Evolutionary conservation across 2,113 vertebrate species (phyloP).

Genomic region (Chaetorhynchus papuensis): DNA sequence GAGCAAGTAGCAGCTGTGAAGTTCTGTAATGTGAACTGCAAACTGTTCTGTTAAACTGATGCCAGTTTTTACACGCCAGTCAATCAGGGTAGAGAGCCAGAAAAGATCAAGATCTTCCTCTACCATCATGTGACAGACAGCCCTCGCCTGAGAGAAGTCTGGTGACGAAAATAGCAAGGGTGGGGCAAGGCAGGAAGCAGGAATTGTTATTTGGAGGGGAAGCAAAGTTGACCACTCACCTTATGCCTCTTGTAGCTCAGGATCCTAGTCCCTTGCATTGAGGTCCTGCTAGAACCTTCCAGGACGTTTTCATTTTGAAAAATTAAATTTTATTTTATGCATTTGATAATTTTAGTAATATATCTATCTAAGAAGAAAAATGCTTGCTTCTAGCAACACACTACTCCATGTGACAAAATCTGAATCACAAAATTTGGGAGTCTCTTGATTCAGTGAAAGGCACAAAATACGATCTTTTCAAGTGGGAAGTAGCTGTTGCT

Average conservation of each 20-base stretch:
- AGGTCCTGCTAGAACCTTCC: not conserved
- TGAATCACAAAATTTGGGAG: not conserved
- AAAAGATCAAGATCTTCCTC: not conserved
- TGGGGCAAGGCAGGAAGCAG: not conserved
- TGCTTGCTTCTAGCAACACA: not conserved
- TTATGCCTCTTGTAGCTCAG: not conserved
- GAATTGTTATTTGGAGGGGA: conserved; percentile 20
- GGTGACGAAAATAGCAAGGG: conserved; percentile 18
- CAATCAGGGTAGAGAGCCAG: not conserved
- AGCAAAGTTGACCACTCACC: not conserved
- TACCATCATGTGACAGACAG: not conserved
- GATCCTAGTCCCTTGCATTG: not conserved
- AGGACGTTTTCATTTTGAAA: not conserved
- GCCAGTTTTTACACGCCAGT: not conserved
- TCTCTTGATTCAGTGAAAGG: not conserved
- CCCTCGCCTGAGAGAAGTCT: not conserved
- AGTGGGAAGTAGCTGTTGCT: not conserved
- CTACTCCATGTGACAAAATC: not conserved
- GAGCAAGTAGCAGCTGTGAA: not conserved
- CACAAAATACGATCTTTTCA: not conserved
- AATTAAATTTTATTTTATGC: not conserved
- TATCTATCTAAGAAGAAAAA: not conserved
- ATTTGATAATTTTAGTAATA: not conserved
- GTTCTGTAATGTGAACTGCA: not conserved
- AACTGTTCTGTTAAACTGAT: not conserved